phyloP scores from a whole-genome alignment of 1,140 invertebrate genomes.

The Notospermus geniculatus region DNA sequence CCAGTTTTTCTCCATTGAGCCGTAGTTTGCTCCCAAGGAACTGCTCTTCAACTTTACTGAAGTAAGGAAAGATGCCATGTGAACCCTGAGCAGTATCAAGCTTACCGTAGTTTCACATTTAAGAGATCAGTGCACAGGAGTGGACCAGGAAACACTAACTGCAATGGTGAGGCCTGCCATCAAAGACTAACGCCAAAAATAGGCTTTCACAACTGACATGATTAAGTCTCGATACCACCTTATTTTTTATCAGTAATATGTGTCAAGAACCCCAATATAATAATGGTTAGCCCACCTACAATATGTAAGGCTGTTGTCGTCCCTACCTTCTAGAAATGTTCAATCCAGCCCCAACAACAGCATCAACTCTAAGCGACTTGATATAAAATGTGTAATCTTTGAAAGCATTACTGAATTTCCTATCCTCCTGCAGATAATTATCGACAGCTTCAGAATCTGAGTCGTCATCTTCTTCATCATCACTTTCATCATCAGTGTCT shows the following conservation, averaged over 20 bases:
- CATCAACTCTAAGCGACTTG: background rate
- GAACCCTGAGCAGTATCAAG: background rate
- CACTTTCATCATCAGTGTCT: background rate
- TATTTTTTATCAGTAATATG: background rate
- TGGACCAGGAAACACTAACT: background rate
- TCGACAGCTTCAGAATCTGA: slow-evolving; percentile 5
- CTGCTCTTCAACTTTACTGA: slow-evolving; percentile 9
- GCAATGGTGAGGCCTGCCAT: background rate
- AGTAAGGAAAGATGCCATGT: background rate
- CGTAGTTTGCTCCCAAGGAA: slow-evolving; percentile 1
- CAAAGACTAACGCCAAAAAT: background rate
- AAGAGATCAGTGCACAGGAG: background rate
- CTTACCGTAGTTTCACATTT: background rate
- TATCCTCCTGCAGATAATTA: background rate
- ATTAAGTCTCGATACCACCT: background rate
- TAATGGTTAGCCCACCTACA: too few species aligned
- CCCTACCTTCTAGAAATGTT: background rate
- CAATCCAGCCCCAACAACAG: background rate
- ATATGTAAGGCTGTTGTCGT: too few species aligned
- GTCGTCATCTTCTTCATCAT: slow-evolving; percentile 6
- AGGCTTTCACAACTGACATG: background rate
- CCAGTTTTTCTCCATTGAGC: slow-evolving; percentile 4
- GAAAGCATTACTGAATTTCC: background rate
- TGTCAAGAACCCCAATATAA: too few species aligned
- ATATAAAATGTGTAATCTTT: background rate